phyloP scores from a whole-genome alignment of 2,888 invertebrate species.

The Buathra laborator region DNA sequence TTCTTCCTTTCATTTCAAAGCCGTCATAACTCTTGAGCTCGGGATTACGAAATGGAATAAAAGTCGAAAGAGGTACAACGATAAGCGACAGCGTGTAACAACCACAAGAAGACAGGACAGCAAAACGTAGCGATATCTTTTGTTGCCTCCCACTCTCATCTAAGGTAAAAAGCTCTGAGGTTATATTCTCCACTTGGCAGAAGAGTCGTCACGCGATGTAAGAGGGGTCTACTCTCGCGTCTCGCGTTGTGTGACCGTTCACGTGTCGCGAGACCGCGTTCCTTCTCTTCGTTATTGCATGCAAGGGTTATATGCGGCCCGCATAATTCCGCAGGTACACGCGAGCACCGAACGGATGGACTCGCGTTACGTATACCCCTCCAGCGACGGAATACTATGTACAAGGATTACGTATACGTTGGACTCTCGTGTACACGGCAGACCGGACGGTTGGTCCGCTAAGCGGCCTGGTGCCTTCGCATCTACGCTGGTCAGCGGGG shows the following conservation, averaged over 20 bases:
- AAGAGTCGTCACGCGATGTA: constrained; percentile 59
- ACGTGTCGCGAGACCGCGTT: constrained; percentile 46
- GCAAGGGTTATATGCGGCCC: constrained; percentile 58
- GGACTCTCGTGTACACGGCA: constrained; percentile 16
- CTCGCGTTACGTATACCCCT: constrained; percentile 29
- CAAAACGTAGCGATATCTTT: constrained; percentile 3
- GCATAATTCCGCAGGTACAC: constrained; percentile 62
- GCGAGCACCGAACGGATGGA: constrained; percentile 51
- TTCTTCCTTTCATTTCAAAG: background rate
- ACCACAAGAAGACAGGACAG: constrained; percentile 23
- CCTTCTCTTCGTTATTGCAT: constrained; percentile 28
- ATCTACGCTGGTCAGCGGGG: constrained; percentile 47
- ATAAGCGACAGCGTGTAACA: background rate
- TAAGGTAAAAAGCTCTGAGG: constrained; percentile 33
- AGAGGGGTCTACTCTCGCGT: constrained; percentile 1
- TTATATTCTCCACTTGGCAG: constrained; percentile 13
- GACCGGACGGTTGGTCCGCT: constrained; percentile 29
- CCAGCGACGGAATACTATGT: background rate
- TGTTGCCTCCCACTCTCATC: background rate
- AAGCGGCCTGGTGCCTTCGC: constrained; percentile 35
- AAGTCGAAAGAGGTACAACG: constrained; percentile 21
- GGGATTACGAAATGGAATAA: constrained; percentile 44
- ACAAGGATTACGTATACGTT: constrained; percentile 24
- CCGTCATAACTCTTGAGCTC: constrained; percentile 30
- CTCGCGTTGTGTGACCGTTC: constrained; percentile 34